phyloP scores from a whole-genome alignment of 2,888 invertebrate species.

The Papilio demoleus region DNA sequence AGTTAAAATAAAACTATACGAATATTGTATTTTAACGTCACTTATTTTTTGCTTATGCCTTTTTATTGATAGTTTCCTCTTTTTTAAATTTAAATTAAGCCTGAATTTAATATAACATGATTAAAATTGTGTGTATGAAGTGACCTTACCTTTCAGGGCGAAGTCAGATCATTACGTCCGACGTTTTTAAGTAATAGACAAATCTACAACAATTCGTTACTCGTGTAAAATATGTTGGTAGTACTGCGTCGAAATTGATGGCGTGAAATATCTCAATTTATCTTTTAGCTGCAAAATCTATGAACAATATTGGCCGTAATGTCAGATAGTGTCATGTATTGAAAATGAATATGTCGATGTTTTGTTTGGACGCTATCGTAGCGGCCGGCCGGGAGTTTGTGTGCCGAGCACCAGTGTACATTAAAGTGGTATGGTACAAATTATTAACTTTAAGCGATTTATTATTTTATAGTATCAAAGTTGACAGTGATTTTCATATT shows the following conservation, averaged over 20 bases:
- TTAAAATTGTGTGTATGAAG: too few species aligned
- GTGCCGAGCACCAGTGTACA: conserved; percentile 50
- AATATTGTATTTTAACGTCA: too few species aligned
- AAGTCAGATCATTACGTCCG: too few species aligned
- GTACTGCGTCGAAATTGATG: conserved; percentile 11
- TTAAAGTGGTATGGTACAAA: conserved; percentile 45
- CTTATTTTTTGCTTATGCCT: too few species aligned
- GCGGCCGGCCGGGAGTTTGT: conserved; percentile 44
- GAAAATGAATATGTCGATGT: conserved; percentile 42
- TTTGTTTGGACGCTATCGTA: conserved; percentile 45
- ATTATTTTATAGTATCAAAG: background rate
- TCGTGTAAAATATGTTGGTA: background rate
- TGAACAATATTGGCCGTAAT: conserved; percentile 37
- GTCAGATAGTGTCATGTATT: conserved; percentile 39
- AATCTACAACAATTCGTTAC: conserved; percentile 5
- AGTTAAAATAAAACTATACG: too few species aligned
- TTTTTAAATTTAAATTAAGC: too few species aligned
- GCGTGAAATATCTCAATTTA: conserved; percentile 25
- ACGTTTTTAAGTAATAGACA: too few species aligned
- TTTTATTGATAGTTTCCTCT: too few species aligned
- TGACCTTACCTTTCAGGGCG: too few species aligned
- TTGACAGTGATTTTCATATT: background rate
- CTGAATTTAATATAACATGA: too few species aligned
- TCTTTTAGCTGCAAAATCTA: conserved; percentile 36
- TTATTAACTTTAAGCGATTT: conserved; percentile 19